A percentile compares a stretch with the other conserved stretches of the same genome.
Conservation (phyloP, 2,797 vertebrate species). For the Galagoides demidoff region DNA sequence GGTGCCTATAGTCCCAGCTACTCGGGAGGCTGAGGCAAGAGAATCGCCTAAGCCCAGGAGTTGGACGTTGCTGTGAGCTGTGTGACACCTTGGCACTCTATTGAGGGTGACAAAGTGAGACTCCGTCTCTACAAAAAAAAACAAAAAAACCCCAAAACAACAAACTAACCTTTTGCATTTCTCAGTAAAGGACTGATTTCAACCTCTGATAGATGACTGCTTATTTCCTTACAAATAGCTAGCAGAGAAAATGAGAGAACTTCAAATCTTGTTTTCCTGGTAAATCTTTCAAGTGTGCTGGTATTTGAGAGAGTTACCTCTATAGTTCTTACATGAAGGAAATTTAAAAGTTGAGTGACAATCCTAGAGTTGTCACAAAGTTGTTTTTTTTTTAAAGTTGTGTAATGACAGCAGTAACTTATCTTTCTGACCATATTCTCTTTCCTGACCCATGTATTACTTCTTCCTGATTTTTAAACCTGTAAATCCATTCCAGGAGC, state of each 20-base stretch:
- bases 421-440: neutral
- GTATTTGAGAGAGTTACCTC: neutral
- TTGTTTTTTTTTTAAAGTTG: neutral
- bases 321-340: neutral
- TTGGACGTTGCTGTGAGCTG: too few relatives aligned
- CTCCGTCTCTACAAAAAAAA: too few relatives aligned
- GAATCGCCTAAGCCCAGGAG: too few relatives aligned
- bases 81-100: too few relatives aligned
- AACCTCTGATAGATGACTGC: neutral
- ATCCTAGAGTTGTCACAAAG: neutral
- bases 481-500: neutral
- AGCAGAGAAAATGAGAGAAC: neutral
- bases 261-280: neutral
- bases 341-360: slow-evolving; percentile 5
- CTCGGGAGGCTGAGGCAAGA: too few relatives aligned
- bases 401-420: neutral
- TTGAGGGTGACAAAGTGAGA: too few relatives aligned
- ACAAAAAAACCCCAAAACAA: too few relatives aligned
- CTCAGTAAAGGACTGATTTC: neutral
- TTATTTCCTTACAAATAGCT: neutral
- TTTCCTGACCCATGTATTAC: neutral
- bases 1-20: too few relatives aligned
- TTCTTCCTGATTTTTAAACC: neutral
- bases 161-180: slow-evolving; percentile 23
- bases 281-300: neutral